phyloP scores from a whole-genome alignment of 2,797 vertebrate genomes.

The Argya squamiceps region DNA sequence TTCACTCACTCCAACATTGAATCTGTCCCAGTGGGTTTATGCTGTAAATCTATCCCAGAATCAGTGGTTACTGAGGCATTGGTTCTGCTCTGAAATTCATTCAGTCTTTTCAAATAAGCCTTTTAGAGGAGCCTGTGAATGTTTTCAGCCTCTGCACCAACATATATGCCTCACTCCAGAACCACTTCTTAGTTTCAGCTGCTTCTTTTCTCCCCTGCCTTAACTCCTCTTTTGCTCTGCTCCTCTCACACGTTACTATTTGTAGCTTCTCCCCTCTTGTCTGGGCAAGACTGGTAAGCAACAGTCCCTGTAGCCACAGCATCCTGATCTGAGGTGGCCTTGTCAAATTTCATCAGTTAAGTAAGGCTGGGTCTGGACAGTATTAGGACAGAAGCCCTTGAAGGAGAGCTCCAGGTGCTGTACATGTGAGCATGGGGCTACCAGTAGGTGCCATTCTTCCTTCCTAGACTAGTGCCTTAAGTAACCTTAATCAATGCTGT shows the following conservation, averaged over 20 bases:
- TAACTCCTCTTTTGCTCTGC: background rate
- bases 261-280: background rate
- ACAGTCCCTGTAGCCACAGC: fast-evolving
- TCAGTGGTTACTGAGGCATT: slow-evolving; percentile 5
- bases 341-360: background rate
- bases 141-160: background rate
- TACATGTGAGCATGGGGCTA: background rate
- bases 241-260: fast-evolving
- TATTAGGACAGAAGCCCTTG: background rate
- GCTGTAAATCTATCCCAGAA: slow-evolving; percentile 60
- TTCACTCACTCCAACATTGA: slow-evolving; percentile 35
- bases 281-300: background rate
- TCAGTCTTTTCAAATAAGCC: slow-evolving; percentile 1
- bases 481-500: background rate
- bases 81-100: slow-evolving; percentile 50
- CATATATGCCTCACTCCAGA: background rate
- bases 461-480: background rate
- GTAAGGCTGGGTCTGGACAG: background rate
- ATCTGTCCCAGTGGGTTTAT: slow-evolving; percentile 50
- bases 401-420: background rate
- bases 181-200: background rate
- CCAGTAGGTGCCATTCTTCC: background rate
- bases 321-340: background rate
- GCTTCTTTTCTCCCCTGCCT: background rate
- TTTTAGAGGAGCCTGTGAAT: background rate